Evolutionary conservation across 2,113 vertebrate genomes (phyloP).

Genomic region (Pitta sordida): DNA sequence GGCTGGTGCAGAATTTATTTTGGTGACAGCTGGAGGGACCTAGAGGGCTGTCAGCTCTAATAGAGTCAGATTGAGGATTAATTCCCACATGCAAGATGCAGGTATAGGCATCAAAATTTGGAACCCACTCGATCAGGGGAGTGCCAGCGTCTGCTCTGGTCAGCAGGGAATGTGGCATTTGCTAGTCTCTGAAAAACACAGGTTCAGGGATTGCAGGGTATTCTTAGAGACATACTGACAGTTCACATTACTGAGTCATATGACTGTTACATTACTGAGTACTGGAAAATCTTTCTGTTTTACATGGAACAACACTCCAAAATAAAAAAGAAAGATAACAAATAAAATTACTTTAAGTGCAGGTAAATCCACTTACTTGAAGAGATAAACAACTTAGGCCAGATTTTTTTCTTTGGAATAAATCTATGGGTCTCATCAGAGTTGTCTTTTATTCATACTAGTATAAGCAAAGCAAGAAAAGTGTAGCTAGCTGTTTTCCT

Average conservation of each 20-base stretch:
- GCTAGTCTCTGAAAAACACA: background rate
- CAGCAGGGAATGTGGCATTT: background rate
- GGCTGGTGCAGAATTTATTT: conserved; percentile 3
- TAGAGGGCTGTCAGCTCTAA: conserved; percentile 42
- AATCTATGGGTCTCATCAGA: background rate
- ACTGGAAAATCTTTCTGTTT: background rate
- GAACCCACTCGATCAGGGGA: background rate
- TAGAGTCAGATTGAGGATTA: conserved; percentile 26
- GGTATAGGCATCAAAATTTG: conserved; percentile 39
- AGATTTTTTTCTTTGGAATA: background rate
- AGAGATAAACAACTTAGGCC: background rate
- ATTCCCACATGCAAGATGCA: conserved; percentile 9
- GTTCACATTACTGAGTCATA: background rate
- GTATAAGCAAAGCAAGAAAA: background rate
- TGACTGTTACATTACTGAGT: background rate
- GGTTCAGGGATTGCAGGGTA: background rate
- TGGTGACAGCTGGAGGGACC: conserved; percentile 42
- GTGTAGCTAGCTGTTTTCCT: background rate
- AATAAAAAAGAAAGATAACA: background rate
- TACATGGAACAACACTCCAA: no score
- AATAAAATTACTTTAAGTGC: background rate
- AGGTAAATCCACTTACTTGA: background rate
- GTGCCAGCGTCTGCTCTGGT: background rate
- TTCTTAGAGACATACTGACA: background rate
- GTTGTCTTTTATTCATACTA: background rate